Base-by-base conservation (phyloP, 2,113 vertebrate genomes). In the Ovis canadensis region DNA sequence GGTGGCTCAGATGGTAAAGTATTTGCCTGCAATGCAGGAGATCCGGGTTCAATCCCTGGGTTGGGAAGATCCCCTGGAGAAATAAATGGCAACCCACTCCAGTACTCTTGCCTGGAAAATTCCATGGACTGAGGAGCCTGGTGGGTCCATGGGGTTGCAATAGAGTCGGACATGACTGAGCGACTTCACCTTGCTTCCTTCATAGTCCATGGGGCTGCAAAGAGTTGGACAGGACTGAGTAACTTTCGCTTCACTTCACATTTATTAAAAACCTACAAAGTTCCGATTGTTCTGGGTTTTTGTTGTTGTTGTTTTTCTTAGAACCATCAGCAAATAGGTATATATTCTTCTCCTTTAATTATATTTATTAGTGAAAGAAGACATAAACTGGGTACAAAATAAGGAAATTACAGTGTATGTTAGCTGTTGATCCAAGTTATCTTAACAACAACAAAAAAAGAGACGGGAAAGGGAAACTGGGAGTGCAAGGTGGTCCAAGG, bases 231-330 rank as follows among this genome's bases (percentile, higher is more conserved):
- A 67, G 33, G 33, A 67, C 33, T 36, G 64, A 36, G 33, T 33
- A 67, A 10, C 16, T 19, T 67, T n/a, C 0, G 1, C 62, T 67
- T n/a, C 33, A 67, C 33, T 64, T 67, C 7, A 67, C 33, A 67
- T 67, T n/a, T 67, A 67, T 67, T 87, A 95, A 94, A 5, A 3
- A 27, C 23, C 62, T 74, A 80, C 5, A 62, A 15, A 45, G 14
- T n/a, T 33, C 3, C 17, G 82, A 2, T 6, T 0, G 9, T 67
- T 36, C 33, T 74, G 19, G 12, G 0, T 7, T 10, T 10, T 87
- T 27, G 23, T 87, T 13, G 23, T 87, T 13, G 7, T 57, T 83
- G 5, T 57, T 90, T 23, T 67, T 17, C 4, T 83, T 55, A 89
- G 7, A 48, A 29, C 62, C 10, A 84, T 60, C 48, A 91, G 17